These are phyloP conservation scores for Corapipo altera DNA, from an alignment of 2,113 vertebrate genomes.

Conservation along the genomic window DNA sequence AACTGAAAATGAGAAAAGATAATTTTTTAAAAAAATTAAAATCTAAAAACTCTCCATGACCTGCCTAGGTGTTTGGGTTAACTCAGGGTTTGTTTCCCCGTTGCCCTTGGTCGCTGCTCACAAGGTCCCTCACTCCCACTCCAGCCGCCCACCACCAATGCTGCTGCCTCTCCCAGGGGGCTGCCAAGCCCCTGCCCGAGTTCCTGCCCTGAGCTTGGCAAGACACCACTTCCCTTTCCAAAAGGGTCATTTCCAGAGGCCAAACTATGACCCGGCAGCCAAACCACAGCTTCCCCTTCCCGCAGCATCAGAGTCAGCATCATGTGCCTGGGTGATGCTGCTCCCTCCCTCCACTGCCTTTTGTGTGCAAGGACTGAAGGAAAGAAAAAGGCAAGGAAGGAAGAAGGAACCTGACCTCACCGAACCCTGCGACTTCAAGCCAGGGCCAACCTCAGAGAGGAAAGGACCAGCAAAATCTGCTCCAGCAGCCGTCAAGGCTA, in stretches of 20 bases:
- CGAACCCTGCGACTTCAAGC: not conserved
- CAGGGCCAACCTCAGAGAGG: not conserved
- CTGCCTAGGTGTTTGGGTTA: not conserved
- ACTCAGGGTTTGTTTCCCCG: not conserved
- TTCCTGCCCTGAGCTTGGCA: not conserved
- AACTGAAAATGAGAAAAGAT: not conserved
- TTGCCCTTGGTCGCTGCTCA: rapidly evolving
- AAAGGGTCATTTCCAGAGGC: not conserved
- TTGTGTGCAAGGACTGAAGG: not conserved
- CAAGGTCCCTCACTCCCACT: not conserved
- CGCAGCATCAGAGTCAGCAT: not conserved
- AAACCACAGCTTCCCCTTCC: constrained; percentile 39
- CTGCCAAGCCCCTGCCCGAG: rapidly evolving
- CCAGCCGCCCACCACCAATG: rapidly evolving
- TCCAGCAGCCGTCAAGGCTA: not conserved
- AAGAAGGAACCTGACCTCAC: not conserved
- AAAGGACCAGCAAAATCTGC: not conserved
- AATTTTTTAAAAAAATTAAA: rapidly evolving
- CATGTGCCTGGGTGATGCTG: not conserved
- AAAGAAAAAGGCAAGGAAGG: not conserved
- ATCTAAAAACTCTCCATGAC: not conserved
- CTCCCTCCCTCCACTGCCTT: not conserved
- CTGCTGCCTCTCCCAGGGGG: rapidly evolving
- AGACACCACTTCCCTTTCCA: not conserved
- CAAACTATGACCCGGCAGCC: not conserved